These are phyloP conservation scores for Zele albiditarsus DNA, from an alignment of 2,888 invertebrate species.

Conservation along the genomic window DNA sequence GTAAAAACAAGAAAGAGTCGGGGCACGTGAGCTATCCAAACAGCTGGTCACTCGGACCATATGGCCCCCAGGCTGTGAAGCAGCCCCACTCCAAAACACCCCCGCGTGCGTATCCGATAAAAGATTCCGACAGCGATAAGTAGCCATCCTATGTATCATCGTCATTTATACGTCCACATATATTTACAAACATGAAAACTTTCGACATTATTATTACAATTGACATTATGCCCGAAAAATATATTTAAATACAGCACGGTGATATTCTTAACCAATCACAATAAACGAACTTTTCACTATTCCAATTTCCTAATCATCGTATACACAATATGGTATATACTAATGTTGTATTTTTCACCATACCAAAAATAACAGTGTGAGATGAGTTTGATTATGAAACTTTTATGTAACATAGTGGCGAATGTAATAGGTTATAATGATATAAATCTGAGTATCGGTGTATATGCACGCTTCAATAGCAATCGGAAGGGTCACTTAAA, in stretches of 20 bases:
- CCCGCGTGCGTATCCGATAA: slow-evolving; percentile 56
- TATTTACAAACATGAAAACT: not conserved
- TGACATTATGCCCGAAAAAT: slow-evolving; percentile 3
- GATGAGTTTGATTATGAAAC: too few relatives aligned
- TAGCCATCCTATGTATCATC: slow-evolving; percentile 9
- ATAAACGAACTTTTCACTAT: too few relatives aligned
- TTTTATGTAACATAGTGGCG: too few relatives aligned
- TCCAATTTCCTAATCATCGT: too few relatives aligned
- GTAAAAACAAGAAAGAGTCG: slow-evolving; percentile 32
- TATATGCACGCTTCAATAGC: slow-evolving; percentile 23
- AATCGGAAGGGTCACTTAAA: slow-evolving; percentile 42
- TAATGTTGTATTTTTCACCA: too few relatives aligned
- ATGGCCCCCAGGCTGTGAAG: slow-evolving; percentile 58
- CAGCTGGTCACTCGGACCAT: slow-evolving; percentile 64
- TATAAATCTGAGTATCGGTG: not conserved
- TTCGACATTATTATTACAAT: not conserved
- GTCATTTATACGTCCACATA: not conserved
- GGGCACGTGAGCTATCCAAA: slow-evolving; percentile 50
- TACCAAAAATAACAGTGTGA: too few relatives aligned
- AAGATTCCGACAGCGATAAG: slow-evolving; percentile 53
- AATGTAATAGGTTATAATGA: too few relatives aligned
- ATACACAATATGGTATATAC: too few relatives aligned
- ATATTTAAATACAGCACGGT: too few relatives aligned
- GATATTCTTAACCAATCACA: too few relatives aligned
- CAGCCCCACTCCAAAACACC: slow-evolving; percentile 52